These are phyloP conservation scores for Lontra canadensis DNA, from an alignment of 2,113 vertebrate species.

Conservation along the genomic window DNA sequence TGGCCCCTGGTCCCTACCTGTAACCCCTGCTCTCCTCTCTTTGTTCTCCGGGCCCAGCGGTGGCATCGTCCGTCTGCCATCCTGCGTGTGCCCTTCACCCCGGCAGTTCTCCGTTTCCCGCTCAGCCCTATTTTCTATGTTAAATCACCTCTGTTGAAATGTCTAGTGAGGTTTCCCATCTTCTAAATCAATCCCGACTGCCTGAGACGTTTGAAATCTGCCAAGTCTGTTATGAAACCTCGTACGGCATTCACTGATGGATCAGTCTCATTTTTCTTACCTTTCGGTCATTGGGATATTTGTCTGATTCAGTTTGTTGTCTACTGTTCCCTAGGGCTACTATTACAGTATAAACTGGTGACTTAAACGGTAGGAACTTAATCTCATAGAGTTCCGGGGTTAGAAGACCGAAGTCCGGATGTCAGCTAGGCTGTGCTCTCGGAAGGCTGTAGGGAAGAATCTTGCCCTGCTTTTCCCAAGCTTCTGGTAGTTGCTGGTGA, in stretches of 20 bases:
- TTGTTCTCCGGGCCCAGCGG: neutral
- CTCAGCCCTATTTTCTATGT: neutral
- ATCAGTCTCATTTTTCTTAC: neutral
- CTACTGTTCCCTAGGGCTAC: neutral
- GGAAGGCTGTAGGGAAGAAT: neutral
- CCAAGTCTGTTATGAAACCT: neutral
- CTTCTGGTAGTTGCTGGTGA: too few species aligned
- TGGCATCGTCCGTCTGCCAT: rapidly evolving
- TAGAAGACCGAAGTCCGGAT: neutral
- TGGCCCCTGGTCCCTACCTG: neutral
- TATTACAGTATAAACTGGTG: neutral
- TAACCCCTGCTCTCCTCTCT: neutral
- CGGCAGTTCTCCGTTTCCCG: rapidly evolving
- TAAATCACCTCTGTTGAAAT: neutral
- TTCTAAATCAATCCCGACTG: neutral
- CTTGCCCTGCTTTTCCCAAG: neutral
- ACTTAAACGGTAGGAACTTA: neutral
- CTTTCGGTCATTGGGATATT: neutral
- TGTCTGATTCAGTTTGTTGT: neutral
- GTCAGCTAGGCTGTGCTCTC: neutral
- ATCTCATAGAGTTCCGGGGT: rapidly evolving
- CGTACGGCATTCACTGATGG: neutral
- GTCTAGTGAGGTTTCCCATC: neutral
- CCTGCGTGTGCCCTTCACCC: neutral
- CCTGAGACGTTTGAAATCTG: neutral